These are phyloP conservation scores for Augochlorella aurata DNA, from an alignment of 2,888 invertebrate species.

Conservation along the genomic window DNA sequence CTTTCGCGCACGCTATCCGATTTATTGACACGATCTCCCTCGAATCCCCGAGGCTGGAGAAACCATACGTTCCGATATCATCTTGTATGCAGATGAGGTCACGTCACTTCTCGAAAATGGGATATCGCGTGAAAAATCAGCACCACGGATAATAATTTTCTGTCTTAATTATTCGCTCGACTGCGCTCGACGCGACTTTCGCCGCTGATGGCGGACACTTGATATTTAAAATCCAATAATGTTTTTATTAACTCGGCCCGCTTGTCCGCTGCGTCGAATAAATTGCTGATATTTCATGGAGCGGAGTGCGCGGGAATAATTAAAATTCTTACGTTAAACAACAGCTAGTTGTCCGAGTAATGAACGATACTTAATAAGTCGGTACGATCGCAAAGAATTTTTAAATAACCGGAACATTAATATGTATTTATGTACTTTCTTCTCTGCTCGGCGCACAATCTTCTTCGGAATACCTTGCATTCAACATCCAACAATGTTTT, in stretches of 20 bases:
- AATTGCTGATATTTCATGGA: not conserved
- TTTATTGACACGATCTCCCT: constrained; percentile 57
- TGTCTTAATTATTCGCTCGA: constrained; percentile 6
- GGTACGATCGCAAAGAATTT: not conserved
- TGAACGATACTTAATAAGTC: not conserved
- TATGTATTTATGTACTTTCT: not conserved
- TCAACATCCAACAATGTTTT: too few species aligned
- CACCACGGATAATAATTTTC: constrained; percentile 6
- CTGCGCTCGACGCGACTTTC: not conserved
- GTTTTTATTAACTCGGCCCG: not conserved
- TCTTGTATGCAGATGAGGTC: constrained; percentile 49
- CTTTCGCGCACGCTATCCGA: constrained; percentile 53
- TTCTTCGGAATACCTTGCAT: not conserved
- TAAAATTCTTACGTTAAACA: not conserved
- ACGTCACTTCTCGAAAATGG: constrained; percentile 26
- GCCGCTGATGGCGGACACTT: not conserved
- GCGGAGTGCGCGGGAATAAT: not conserved
- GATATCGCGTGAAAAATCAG: constrained; percentile 41
- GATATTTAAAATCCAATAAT: not conserved
- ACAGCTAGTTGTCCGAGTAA: not conserved
- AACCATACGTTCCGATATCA: constrained; percentile 54
- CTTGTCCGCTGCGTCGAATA: not conserved
- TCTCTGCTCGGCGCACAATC: not conserved
- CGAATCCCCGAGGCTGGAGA: constrained; percentile 50
- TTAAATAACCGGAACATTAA: not conserved